A percentile compares a stretch with the other conserved stretches of the same genome.
phyloP scores from a whole-genome alignment of 2,888 invertebrate species.

The Apeira syringaria region DNA sequence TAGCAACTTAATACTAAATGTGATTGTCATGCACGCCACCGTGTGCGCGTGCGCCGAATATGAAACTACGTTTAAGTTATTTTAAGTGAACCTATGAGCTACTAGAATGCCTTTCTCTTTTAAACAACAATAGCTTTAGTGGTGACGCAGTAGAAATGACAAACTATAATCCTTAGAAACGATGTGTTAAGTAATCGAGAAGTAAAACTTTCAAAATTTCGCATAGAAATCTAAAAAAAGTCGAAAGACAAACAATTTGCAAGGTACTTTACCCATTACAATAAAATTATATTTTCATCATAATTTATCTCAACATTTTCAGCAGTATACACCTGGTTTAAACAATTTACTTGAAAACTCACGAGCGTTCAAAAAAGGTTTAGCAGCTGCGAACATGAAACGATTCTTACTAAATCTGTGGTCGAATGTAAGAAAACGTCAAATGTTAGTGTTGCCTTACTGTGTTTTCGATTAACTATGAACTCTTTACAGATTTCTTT shows the following conservation, averaged over 20 bases:
- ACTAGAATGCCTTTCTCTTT: constrained; percentile 31
- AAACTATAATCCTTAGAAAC: constrained; percentile 18
- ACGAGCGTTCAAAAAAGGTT: too few relatives aligned
- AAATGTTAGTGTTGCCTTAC: constrained; percentile 35
- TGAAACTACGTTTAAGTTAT: constrained; percentile 27
- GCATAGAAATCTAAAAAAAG: not conserved
- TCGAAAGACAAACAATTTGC: too few relatives aligned
- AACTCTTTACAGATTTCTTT: constrained; percentile 34
- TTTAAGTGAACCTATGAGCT: constrained; percentile 26
- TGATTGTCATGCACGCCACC: constrained; percentile 26
- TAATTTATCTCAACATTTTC: too few relatives aligned
- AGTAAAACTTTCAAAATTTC: constrained; percentile 5
- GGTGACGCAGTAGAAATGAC: constrained; percentile 20
- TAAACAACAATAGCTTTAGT: constrained; percentile 26
- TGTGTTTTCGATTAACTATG: constrained; percentile 30
- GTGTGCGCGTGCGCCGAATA: constrained; percentile 27
- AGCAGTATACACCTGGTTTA: too few relatives aligned
- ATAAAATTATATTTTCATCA: too few relatives aligned
- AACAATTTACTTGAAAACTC: too few relatives aligned
- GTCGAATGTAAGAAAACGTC: too few relatives aligned
- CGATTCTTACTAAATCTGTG: too few relatives aligned
- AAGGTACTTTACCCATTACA: too few relatives aligned
- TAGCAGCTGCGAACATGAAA: too few relatives aligned
- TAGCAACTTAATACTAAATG: constrained; percentile 25
- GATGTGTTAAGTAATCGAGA: constrained; percentile 11